Percentiles rank a stretch among this genome's conserved stretches.
phyloP scores from a whole-genome alignment of 2,113 vertebrate genomes.

The Rhineura floridana region DNA sequence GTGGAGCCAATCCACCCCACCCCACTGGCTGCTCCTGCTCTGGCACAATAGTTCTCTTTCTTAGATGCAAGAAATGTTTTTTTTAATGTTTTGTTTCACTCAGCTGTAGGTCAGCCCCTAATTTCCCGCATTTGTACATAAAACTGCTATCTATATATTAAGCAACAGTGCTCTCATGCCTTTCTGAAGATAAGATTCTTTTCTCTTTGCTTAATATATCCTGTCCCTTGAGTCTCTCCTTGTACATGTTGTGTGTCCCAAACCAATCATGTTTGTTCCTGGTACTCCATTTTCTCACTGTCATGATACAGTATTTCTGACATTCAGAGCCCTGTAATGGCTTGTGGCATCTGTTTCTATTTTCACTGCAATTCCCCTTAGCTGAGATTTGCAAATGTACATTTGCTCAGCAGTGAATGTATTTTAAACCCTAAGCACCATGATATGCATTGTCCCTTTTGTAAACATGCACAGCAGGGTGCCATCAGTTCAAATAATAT shows the following conservation, averaged over 20 bases:
- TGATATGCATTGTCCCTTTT: slow-evolving; percentile 22
- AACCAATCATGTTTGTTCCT: slow-evolving; percentile 39
- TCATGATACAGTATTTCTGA: slow-evolving; percentile 36
- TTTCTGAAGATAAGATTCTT: neutral
- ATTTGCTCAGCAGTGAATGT: neutral
- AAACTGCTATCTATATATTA: neutral
- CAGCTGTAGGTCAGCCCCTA: neutral
- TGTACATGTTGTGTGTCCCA: neutral
- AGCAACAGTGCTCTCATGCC: neutral
- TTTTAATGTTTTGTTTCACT: neutral
- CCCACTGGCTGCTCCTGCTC: too few species aligned
- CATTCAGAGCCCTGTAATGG: slow-evolving; percentile 4
- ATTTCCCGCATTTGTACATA: neutral
- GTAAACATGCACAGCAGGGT: slow-evolving; percentile 34
- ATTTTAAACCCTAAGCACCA: slow-evolving; percentile 10
- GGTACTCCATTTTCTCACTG: neutral
- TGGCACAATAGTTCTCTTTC: neutral
- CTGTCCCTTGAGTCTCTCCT: neutral
- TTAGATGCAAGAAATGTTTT: too few species aligned
- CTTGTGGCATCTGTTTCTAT: slow-evolving; percentile 1
- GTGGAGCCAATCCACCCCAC: too few species aligned
- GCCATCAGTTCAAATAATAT: slow-evolving; percentile 8
- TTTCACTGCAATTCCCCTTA: neutral
- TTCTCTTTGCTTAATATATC: neutral
- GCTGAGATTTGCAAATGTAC: slow-evolving; percentile 20